Conservation (phyloP, 2,113 vertebrate genomes). For the Pipa parva region DNA sequence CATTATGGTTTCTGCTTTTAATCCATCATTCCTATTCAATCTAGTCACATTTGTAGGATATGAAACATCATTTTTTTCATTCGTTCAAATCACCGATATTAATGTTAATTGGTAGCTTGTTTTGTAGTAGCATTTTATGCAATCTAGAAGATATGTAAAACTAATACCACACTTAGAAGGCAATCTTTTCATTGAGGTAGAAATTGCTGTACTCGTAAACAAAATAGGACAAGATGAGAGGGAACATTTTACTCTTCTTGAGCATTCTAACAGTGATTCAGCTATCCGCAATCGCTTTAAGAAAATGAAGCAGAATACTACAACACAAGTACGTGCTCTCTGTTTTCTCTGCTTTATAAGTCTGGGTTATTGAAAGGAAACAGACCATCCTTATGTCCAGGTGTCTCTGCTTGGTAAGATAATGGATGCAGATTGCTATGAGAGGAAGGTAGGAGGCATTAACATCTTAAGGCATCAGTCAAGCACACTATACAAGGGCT, state of each 20-base stretch:
- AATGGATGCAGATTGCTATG: constrained; percentile 54
- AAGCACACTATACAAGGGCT: constrained; percentile 44
- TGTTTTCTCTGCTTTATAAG: constrained; percentile 54
- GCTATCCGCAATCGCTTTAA: constrained; percentile 42
- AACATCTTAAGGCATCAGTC: constrained; percentile 46
- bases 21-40: too few relatives aligned
- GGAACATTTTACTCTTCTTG: constrained; percentile 35
- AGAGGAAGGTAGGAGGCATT: constrained; percentile 50
- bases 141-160: constrained; percentile 1
- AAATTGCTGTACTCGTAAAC: constrained; percentile 39
- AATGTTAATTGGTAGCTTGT: background rate
- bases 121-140: background rate
- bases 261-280: constrained; percentile 44
- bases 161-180: background rate
- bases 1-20: too few relatives aligned
- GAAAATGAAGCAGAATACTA: constrained; percentile 49
- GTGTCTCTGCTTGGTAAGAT: constrained; percentile 56
- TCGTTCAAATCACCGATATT: too few relatives aligned
- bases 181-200: background rate
- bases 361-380: constrained; percentile 53
- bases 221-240: constrained; percentile 50
- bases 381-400: constrained; percentile 51
- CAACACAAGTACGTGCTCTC: constrained; percentile 48
- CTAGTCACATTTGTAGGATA: too few relatives aligned
- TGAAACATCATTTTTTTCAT: too few relatives aligned